These are phyloP conservation scores for Tenthredo scrophulariae DNA, from an alignment of 2,888 invertebrate genomes.

Conservation along the genomic window DNA sequence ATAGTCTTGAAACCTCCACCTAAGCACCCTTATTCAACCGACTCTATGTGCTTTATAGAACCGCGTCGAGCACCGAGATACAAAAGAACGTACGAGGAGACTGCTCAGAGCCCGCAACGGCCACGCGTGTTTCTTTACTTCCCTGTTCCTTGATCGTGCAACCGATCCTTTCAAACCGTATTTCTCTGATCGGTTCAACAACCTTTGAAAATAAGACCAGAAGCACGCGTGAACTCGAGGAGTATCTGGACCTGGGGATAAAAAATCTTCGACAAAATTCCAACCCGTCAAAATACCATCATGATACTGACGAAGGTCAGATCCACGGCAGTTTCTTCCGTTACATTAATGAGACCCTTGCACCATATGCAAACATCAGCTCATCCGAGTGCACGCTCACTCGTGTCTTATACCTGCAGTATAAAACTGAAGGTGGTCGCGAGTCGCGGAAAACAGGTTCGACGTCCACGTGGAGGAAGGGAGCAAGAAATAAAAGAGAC, in stretches of 20 bases:
- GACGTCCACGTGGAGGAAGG: slow-evolving; percentile 32
- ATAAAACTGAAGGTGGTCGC: slow-evolving; percentile 10
- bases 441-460: slow-evolving; percentile 7
- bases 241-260: background rate
- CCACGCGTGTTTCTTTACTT: slow-evolving; percentile 34
- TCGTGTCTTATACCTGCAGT: background rate
- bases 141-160: background rate
- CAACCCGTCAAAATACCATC: background rate
- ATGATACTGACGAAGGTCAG: slow-evolving; percentile 1
- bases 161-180: background rate
- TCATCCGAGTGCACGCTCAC: background rate
- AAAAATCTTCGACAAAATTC: background rate
- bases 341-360: slow-evolving; percentile 52
- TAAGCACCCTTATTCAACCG: slow-evolving; percentile 43
- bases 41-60: slow-evolving; percentile 34
- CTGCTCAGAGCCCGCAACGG: slow-evolving; percentile 13
- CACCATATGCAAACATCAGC: slow-evolving; percentile 13
- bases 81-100: slow-evolving; percentile 42
- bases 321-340: background rate
- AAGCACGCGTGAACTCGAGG: background rate
- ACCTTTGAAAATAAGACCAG: slow-evolving; percentile 4
- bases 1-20: slow-evolving; percentile 33
- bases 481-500: slow-evolving; percentile 47
- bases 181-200: background rate
- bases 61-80: slow-evolving; percentile 28